Percentiles rank a stretch among this genome's conserved stretches.
Conservation (phyloP, 2,888 invertebrate species). For the Caenorhabditis sp. region DNA sequence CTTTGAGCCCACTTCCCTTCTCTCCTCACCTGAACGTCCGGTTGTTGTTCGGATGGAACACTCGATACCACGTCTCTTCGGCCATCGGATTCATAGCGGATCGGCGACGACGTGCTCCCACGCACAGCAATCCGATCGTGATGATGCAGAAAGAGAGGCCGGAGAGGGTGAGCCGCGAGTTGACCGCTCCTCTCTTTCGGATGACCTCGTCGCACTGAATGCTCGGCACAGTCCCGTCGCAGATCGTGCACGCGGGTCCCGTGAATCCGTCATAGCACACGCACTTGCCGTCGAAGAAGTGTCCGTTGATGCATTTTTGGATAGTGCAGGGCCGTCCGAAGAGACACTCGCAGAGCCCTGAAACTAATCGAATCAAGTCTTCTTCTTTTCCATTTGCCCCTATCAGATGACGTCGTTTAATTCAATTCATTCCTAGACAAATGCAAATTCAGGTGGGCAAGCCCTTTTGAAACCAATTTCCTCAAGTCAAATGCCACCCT, state of each 20-base stretch:
- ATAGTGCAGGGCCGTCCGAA: constrained; percentile 51
- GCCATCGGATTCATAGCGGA: constrained; percentile 49
- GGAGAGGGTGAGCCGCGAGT: constrained; percentile 67
- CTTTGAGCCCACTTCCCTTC: neutral
- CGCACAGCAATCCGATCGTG: constrained; percentile 68
- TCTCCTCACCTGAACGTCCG: constrained; percentile 49
- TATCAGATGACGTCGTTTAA: neutral
- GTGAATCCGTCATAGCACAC: constrained; percentile 56
- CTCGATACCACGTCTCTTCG: constrained; percentile 66
- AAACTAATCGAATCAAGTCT: constrained; percentile 14
- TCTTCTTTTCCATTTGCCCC: neutral
- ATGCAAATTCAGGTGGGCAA: no score
- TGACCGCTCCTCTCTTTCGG: constrained; percentile 56
- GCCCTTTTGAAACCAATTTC: no score
- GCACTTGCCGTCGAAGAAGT: constrained; percentile 56
- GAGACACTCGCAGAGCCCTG: constrained; percentile 50
- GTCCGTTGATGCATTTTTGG: constrained; percentile 60
- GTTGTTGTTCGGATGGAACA: constrained; percentile 61
- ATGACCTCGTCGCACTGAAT: constrained; percentile 51
- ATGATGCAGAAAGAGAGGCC: constrained; percentile 71
- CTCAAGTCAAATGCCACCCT: constrained; percentile 22
- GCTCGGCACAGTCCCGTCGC: constrained; percentile 43
- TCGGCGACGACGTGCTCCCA: constrained; percentile 62
- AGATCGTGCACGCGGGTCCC: constrained; percentile 60
- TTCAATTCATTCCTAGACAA: no score